A percentile compares a stretch with the other conserved stretches of the same genome.
Evolutionary conservation across 2,113 vertebrate genomes (phyloP).

Genomic region (Thamnophis sirtalis): DNA sequence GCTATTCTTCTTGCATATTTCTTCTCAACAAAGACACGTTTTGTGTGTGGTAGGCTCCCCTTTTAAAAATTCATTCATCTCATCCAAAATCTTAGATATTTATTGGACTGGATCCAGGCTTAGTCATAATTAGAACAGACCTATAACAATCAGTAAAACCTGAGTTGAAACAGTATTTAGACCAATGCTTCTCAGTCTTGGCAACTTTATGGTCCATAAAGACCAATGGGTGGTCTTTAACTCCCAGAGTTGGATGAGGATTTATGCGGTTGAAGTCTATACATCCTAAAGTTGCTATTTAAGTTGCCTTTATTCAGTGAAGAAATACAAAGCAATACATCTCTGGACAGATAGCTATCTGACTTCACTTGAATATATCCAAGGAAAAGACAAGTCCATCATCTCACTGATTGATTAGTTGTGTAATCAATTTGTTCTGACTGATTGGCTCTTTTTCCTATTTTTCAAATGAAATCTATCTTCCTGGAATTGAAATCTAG

Average conservation of each 20-base stretch:
- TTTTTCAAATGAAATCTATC: neutral
- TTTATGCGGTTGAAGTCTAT: neutral
- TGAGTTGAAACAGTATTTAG: neutral
- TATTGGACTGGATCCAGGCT: neutral
- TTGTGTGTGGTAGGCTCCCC: slow-evolving; percentile 7
- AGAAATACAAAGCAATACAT: neutral
- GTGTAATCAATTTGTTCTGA: neutral
- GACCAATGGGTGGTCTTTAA: neutral
- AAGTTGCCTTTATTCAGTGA: neutral
- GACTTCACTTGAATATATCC: neutral
- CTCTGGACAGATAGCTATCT: neutral
- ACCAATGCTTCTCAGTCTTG: neutral
- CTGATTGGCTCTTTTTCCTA: neutral
- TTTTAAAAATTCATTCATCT: slow-evolving; percentile 12
- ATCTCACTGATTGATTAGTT: neutral
- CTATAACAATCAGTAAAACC: neutral
- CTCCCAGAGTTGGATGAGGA: neutral
- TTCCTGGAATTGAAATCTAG: neutral
- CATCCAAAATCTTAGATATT: neutral
- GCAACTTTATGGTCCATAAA: neutral
- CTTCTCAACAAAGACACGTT: slow-evolving; percentile 1
- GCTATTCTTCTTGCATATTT: slow-evolving; percentile 34
- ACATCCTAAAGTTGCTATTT: neutral
- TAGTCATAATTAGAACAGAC: neutral
- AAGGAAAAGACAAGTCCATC: neutral